phyloP scores from a whole-genome alignment of 2,888 invertebrate species.

The Drepanosiphum platanoidis region DNA sequence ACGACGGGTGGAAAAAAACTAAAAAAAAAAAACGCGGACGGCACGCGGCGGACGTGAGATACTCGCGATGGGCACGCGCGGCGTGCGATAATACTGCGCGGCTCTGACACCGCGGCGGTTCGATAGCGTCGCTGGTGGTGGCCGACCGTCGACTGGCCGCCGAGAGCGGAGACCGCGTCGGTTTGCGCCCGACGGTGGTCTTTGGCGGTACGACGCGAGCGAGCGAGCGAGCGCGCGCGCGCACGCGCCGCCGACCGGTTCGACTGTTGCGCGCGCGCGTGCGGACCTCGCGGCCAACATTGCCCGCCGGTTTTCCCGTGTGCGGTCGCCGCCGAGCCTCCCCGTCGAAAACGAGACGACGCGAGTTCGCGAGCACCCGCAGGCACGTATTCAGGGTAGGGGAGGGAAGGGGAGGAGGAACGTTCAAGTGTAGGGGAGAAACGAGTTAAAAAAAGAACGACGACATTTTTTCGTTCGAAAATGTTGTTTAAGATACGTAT shows the following conservation, averaged over 20 bases:
- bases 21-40: background rate
- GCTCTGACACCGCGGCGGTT: no score
- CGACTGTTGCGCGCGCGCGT: background rate
- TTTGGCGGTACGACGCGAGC: slow-evolving; percentile 6
- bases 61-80: background rate
- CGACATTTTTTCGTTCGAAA: no score
- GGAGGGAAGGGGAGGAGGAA: no score
- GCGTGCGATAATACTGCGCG: no score
- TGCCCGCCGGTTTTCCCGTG: slow-evolving; percentile 32
- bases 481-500: no score
- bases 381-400: background rate
- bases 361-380: no score
- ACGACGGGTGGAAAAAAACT: background rate
- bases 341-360: background rate
- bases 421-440: no score
- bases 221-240: slow-evolving; percentile 8
- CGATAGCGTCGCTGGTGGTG: background rate
- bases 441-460: no score
- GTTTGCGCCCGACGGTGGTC: slow-evolving; percentile 23
- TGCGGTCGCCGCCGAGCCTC: background rate
- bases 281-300: background rate
- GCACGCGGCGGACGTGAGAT: background rate
- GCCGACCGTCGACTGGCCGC: slow-evolving; percentile 16
- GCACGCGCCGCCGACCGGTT: slow-evolving; percentile 24
- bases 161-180: background rate